A percentile compares a stretch with the other conserved stretches of the same genome.
Evolutionary conservation across 2,113 vertebrate species (phyloP).

Genomic region (Galeopterus variegatus): DNA sequence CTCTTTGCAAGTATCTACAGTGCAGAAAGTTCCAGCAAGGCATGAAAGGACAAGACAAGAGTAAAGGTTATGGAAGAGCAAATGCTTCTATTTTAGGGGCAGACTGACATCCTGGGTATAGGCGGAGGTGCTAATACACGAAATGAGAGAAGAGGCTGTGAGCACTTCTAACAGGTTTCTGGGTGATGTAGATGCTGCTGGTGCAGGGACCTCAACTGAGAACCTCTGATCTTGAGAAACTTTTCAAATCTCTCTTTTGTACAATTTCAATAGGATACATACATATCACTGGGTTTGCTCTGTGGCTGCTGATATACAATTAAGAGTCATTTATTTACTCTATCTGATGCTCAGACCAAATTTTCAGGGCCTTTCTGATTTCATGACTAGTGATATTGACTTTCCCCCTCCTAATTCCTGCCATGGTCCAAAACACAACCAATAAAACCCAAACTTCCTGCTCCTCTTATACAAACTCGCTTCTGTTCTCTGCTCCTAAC

Average conservation of each 20-base stretch:
- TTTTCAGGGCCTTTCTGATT: background rate
- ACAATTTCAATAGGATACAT: background rate
- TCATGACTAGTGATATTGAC: background rate
- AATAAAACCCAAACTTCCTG: background rate
- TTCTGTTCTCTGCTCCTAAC: too few species aligned
- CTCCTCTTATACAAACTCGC: background rate
- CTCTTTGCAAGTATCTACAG: background rate
- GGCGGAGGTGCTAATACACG: background rate
- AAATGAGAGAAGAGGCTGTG: background rate
- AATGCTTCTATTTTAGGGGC: background rate
- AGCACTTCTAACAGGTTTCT: background rate
- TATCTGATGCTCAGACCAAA: background rate
- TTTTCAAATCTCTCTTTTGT: background rate
- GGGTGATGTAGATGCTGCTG: background rate
- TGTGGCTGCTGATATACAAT: background rate
- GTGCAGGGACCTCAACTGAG: background rate
- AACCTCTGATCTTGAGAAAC: background rate
- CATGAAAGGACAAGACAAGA: background rate
- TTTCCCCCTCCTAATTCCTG: background rate
- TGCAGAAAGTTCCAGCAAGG: background rate
- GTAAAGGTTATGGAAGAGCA: background rate
- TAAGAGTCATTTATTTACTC: background rate
- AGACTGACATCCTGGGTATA: background rate
- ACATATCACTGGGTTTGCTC: background rate
- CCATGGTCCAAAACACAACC: background rate